Base-by-base conservation (phyloP, 2,888 invertebrate species). In the Hyalella azteca region DNA sequence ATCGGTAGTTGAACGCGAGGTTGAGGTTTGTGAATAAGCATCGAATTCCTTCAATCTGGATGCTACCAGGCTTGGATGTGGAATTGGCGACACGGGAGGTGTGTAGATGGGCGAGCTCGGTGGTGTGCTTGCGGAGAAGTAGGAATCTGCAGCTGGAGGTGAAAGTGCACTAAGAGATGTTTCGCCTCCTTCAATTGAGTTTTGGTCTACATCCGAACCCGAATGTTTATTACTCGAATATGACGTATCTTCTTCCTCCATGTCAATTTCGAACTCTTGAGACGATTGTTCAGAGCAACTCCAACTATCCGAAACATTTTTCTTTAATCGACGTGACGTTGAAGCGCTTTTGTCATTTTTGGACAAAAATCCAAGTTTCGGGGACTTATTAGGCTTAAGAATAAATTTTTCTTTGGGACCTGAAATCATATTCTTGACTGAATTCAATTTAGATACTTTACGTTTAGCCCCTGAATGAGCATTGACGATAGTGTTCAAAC, bases 361-460 rank as follows among this genome's bases (percentile, higher is more conserved):
- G 5, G 36, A 2, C 9, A 66, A 39, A 39, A 66, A 66, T 32
- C 66, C 36, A n/a, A 66, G 36, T 19, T 19, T 66, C 15, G 66
- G 66, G 0, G 66, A 66, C 1, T 66, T 66, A 9, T 45, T 15
- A 15, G 11, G 45, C 39, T 36, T 66, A 39, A 66, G 13, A 1
- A 66, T n/a, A 66, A 32, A 32, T 29, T 66, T 66, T 32, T 36
- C 66, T 7, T 66, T 66, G 19, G 36, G 2, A 36, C 36, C 36
- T 7, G 36, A 66, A 39, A 15, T 11, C 36, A 36, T 36, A 15
- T 36, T 66, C 29, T 36, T 66, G 19, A 66, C 7, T 32, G 66
- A 66, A 19, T 66, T 36, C 19, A 66, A 29, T 36, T 66, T 66
- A 66, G 66, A 66, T 66, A 66, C 66, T 66, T 66, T 66, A 66